Percentiles rank a stretch among this genome's conserved stretches.
Conservation (phyloP, 1,140 invertebrate species). For the Hyles euphorbiae region DNA sequence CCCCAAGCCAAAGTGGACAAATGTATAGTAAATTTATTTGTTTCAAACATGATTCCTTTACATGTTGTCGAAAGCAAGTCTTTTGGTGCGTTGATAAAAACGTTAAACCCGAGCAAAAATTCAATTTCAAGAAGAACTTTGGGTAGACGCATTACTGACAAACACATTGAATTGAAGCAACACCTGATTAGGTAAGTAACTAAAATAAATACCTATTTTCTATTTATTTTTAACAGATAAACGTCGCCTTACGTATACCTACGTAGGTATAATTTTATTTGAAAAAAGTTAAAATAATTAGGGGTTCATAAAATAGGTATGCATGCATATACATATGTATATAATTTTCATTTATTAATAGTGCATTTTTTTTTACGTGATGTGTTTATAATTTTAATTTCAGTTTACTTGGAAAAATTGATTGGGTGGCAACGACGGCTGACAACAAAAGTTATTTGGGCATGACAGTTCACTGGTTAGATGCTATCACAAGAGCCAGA, state of each 20-base stretch:
- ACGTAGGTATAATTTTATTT: slow-evolving; percentile 7
- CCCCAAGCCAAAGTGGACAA: slow-evolving; percentile 18
- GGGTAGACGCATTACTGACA: slow-evolving; percentile 18
- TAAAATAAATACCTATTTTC: slow-evolving; percentile 6
- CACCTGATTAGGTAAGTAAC: slow-evolving; percentile 10
- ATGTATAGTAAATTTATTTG: slow-evolving; percentile 23
- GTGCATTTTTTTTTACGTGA: slow-evolving; percentile 7
- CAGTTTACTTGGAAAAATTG: slow-evolving; percentile 8
- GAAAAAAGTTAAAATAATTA: slow-evolving; percentile 8
- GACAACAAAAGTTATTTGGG: slow-evolving; percentile 12
- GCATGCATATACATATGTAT: slow-evolving; percentile 8
- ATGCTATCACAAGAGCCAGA: slow-evolving; percentile 12
- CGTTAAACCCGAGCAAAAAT: slow-evolving; percentile 17
- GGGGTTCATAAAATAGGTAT: slow-evolving; percentile 2
- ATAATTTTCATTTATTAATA: slow-evolving; percentile 7
- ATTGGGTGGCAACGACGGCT: slow-evolving; percentile 11
- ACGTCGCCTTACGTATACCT: too few relatives aligned
- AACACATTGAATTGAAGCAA: slow-evolving; percentile 14
- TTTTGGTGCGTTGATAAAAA: slow-evolving; percentile 19
- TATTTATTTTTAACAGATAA: too few relatives aligned
- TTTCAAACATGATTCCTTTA: slow-evolving; percentile 24
- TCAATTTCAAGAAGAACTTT: slow-evolving; percentile 22
- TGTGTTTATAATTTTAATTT: slow-evolving; percentile 9
- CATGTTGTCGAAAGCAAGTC: slow-evolving; percentile 19
- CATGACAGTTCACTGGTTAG: slow-evolving; percentile 12